Evolutionary conservation across 2,797 vertebrate genomes (phyloP).

Genomic region (Glyptemys insculpta): DNA sequence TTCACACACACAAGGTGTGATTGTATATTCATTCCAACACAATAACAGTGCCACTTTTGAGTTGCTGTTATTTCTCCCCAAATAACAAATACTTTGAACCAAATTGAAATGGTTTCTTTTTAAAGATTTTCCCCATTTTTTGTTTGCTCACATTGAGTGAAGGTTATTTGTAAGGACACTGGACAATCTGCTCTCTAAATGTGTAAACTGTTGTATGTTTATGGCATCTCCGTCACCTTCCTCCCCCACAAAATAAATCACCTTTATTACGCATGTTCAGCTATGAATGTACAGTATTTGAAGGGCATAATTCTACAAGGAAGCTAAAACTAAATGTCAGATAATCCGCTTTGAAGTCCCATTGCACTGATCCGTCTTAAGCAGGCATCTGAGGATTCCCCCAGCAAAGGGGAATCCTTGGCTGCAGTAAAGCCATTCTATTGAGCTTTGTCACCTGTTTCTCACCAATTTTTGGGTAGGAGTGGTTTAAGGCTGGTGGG

Average conservation of each 20-base stretch:
- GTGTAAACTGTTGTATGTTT: not conserved
- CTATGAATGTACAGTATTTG: not conserved
- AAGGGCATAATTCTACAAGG: not conserved
- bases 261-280: fast-evolving
- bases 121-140: slow-evolving; percentile 2
- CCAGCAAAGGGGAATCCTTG: not conserved
- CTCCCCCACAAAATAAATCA: slow-evolving; percentile 18
- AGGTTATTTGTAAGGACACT: slow-evolving; percentile 17
- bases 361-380: not conserved
- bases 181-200: not conserved
- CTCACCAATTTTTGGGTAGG: too few relatives aligned
- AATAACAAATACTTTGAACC: not conserved
- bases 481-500: too few relatives aligned
- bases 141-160: not conserved
- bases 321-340: not conserved
- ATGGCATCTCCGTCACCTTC: not conserved
- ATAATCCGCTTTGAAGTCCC: not conserved
- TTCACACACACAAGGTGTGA: not conserved
- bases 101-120: not conserved
- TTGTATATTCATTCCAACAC: not conserved
- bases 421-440: not conserved
- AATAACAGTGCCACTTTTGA: not conserved
- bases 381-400: not conserved
- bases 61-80: slow-evolving; percentile 8
- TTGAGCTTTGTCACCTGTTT: not conserved